Base-by-base conservation (phyloP, 2,888 invertebrate species). In the Biston betularia region DNA sequence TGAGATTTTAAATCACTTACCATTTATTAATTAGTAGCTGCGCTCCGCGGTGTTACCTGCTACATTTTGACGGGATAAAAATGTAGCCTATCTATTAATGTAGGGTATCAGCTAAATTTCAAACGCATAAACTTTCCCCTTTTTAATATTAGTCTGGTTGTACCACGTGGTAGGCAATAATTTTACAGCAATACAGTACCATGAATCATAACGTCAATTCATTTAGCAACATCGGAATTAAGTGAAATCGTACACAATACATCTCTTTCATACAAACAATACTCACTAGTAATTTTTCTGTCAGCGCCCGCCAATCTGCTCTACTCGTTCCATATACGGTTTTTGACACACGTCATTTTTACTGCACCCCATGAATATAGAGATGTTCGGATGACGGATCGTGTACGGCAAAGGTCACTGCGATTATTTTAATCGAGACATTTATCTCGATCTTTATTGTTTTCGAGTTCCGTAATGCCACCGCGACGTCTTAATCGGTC, bases 361-460 rank as follows among this genome's bases (percentile, higher is more conserved):
- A 83, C 82, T 79, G 75, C 78, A 68, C 68, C 71, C 74, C 78
- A 80, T 80, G 79, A 85, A 85, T 88, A 86, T 87, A 87, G 84
- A 88, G 84, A 83, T 85, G 84, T 86, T 82, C 80, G 77, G 78
- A 84, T 87, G 88, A 88, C 86, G 80, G 84, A 86, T 87, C 84
- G 81, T 68, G 78, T 75, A 76, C 79, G 75, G 56, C 76, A 89
- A 88, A 89, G 89, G 90, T 89, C 88, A 84, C 78, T 81, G 78
- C 85, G 89, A 89, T 89, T 89, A 89, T 88, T 87, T 88, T 89
- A 89, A 90, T 89, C 89, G 88, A 86, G 85, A 88, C 87, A 86
- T 88, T 87, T 84, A 90, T 90, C 88, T 89, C 84, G 84, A 82
- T 85, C 82, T 84, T 86, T 86, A 88, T 88, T 89, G 88, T 90